These are phyloP conservation scores for Drosophila pullipes DNA, from an alignment of 2,888 invertebrate genomes.

Conservation along the genomic window DNA sequence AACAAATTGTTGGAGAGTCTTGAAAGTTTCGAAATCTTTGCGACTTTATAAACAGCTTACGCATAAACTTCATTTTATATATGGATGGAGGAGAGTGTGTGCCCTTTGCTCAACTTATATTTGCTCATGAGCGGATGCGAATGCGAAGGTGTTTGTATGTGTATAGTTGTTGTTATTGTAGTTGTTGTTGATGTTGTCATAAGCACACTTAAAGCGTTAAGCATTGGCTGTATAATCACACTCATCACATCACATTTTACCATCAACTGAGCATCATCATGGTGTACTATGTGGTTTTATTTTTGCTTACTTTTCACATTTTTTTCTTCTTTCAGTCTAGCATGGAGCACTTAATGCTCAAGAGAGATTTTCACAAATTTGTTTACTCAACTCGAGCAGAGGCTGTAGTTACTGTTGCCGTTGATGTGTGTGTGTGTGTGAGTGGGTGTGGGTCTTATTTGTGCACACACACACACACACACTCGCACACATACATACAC, in stretches of 20 bases:
- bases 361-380: constrained; percentile 77
- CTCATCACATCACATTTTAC: constrained; percentile 63
- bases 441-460: constrained; percentile 15
- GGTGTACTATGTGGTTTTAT: constrained; percentile 33
- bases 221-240: constrained; percentile 66
- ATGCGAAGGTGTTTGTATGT: constrained; percentile 12
- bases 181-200: constrained; percentile 28
- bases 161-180: constrained; percentile 16
- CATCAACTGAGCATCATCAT: constrained; percentile 54
- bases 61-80: constrained; percentile 31
- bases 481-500: neutral
- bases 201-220: constrained; percentile 61
- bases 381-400: constrained; percentile 63
- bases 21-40: neutral
- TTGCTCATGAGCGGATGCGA: constrained; percentile 15
- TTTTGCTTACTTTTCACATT: neutral
- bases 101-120: constrained; percentile 10
- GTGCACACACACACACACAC: neutral
- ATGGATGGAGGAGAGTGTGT: constrained; percentile 1
- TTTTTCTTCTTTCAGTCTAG: constrained; percentile 18
- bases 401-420: constrained; percentile 33
- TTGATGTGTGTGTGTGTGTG: constrained; percentile 6
- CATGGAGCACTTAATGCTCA: constrained; percentile 53
- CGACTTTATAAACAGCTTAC: constrained; percentile 6
- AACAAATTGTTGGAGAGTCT: neutral